Conservation (phyloP, 1,140 invertebrate genomes). For the Drosophila melanica region DNA sequence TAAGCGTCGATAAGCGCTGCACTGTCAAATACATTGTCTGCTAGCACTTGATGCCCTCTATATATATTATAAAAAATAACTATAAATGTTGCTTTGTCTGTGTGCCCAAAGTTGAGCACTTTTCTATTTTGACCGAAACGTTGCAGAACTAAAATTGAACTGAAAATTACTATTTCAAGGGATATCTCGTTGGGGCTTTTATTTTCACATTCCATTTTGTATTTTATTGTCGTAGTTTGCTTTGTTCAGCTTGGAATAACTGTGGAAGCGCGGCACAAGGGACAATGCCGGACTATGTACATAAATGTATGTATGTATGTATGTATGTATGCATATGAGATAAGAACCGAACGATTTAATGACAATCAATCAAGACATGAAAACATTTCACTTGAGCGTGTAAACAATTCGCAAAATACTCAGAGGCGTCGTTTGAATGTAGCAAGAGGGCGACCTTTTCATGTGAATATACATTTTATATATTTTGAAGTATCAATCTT, state of each 20-base stretch:
- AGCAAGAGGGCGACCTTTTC: too few relatives aligned
- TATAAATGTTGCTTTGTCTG: neutral
- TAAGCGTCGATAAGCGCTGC: slow-evolving; percentile 30
- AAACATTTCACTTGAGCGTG: slow-evolving; percentile 31
- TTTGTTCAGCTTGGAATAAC: slow-evolving; percentile 32
- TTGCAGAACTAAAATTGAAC: slow-evolving; percentile 45
- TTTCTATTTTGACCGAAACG: slow-evolving; percentile 49
- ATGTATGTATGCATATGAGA: slow-evolving; percentile 18
- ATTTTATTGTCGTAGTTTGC: slow-evolving; percentile 45
- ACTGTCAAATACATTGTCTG: slow-evolving; percentile 37
- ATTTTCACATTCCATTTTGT: slow-evolving; percentile 53
- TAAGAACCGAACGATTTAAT: slow-evolving; percentile 9
- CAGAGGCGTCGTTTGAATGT: slow-evolving; percentile 7
- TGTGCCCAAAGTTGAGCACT: slow-evolving; percentile 1
- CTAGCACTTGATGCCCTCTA: slow-evolving; percentile 7
- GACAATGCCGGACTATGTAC: slow-evolving; percentile 43
- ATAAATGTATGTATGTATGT: neutral
- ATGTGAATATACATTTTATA: too few relatives aligned
- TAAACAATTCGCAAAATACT: slow-evolving; percentile 39
- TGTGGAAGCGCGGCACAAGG: slow-evolving; percentile 13
- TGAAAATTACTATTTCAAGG: slow-evolving; percentile 32
- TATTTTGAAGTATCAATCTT: too few relatives aligned
- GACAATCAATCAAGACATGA: slow-evolving; percentile 51
- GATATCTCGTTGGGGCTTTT: slow-evolving; percentile 35
- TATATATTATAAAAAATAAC: slow-evolving; percentile 17